Percentiles rank a stretch among this genome's conserved stretches.
These are phyloP conservation scores for Platygyra sinensis DNA, from an alignment of 64 coral and sea anemone genomes.

Conservation along the genomic window DNA sequence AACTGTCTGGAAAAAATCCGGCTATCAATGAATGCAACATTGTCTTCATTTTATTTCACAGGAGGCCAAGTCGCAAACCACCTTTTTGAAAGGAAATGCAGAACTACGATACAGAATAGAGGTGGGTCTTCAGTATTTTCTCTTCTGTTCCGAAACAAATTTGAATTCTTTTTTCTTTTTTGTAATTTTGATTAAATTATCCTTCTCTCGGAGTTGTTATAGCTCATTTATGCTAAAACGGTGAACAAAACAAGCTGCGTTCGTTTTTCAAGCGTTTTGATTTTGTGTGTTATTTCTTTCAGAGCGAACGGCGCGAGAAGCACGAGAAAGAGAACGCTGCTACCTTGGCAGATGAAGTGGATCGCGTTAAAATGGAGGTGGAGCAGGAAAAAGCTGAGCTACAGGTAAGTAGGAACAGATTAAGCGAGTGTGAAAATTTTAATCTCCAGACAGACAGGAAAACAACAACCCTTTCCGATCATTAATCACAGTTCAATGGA, in stretches of 20 bases:
- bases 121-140: conserved; percentile 33
- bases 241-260: too few species aligned
- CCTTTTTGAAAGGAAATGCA: conserved; percentile 94
- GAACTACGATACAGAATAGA: conserved; percentile 89
- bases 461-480: background rate
- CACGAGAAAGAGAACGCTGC: conserved; percentile 94
- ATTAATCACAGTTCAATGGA: too few species aligned
- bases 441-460: background rate
- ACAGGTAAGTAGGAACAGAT: conserved; percentile 58
- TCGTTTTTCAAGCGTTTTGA: background rate
- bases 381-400: conserved; percentile 98
- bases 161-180: too few species aligned
- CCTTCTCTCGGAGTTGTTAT: too few species aligned
- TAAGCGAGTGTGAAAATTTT: background rate
- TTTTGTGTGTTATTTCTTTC: background rate
- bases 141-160: too few species aligned
- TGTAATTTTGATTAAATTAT: too few species aligned
- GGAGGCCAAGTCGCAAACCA: conserved; percentile 92
- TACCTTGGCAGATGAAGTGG: conserved; percentile 89
- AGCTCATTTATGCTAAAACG: too few species aligned
- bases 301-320: conserved; percentile 92
- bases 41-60: background rate
- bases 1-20: too few species aligned
- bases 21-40: too few species aligned
- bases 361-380: conserved; percentile 93